Percentiles rank a stretch among this genome's conserved stretches.
phyloP scores from a whole-genome alignment of 2,797 vertebrate genomes.

The Onychomys torridus region DNA sequence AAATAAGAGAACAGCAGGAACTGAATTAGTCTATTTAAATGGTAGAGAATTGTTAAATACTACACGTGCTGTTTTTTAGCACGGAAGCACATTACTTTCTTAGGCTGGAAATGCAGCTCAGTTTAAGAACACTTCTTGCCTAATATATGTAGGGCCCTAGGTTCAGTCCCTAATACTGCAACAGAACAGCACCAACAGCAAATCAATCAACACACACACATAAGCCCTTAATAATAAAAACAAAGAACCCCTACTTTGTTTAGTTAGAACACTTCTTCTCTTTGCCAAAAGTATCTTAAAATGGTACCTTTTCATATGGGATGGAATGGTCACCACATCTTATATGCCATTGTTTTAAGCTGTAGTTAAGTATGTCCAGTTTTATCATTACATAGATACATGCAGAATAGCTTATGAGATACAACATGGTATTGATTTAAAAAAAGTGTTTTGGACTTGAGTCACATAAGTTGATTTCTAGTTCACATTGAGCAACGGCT shows the following conservation, averaged over 20 bases:
- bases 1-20: background rate
- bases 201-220: background rate
- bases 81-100: background rate
- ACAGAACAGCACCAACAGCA: background rate
- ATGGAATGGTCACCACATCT: slow-evolving; percentile 9
- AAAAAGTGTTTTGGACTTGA: slow-evolving; percentile 44
- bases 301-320: background rate
- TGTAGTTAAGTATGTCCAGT: background rate
- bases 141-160: background rate
- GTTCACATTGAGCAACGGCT: background rate
- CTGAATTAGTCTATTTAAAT: slow-evolving; percentile 11
- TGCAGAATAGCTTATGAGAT: slow-evolving; percentile 60
- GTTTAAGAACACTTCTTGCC: background rate
- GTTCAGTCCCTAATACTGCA: background rate
- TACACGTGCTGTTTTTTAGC: background rate
- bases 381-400: slow-evolving; percentile 54
- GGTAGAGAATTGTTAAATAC: background rate
- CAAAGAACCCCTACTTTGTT: background rate
- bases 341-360: slow-evolving; percentile 32
- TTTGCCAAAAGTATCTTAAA: slow-evolving; percentile 2
- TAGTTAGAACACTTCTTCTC: background rate
- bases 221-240: background rate
- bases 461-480: slow-evolving; percentile 37
- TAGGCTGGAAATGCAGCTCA: background rate
- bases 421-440: slow-evolving; percentile 47